Base-by-base conservation (phyloP, 2,888 invertebrate genomes). In the Dolichomitus sp. region DNA sequence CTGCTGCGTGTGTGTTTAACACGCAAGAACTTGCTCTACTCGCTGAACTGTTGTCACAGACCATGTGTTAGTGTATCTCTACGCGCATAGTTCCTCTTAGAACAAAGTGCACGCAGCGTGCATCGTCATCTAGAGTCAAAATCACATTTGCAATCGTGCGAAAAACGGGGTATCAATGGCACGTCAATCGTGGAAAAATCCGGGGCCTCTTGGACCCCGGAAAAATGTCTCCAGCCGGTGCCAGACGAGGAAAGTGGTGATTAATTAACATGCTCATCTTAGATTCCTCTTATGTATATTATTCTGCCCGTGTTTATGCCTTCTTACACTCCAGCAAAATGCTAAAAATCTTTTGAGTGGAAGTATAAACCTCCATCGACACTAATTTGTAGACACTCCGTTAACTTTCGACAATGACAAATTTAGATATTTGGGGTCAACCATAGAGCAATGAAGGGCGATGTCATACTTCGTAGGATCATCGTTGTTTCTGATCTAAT, bases 1-100 rank as follows among this genome's bases (percentile, higher is more conserved):
- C 68, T 70, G 65, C 66, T 45, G 68, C 17, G 45, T 19, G 45
- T 72, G 33, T 52, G 48, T 54, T 54, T 37, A 6, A 54, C 54
- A 27, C 54, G 27, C 9, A 27, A 54, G 12, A 27, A 33, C 7
- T 59, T 52, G 69, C 19, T 30, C 33, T 37, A 52, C 33, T 37
- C 19, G 33, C 14, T 50, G 6, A 37, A 59, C 59, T 59, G n/a
- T 37, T 17, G 27, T 54, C 12, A 48, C n/a, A 14, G 0, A 14
- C 37, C 37, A 37, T 37, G 37, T 37, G 42, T 14, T 14, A 1
- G n/a, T 17, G n/a, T 6, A 48, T 48, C 4, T 48, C 4, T 48
- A 48, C 17, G 48, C 48, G 48, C 48, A 48, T 48, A 48, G n/a
- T 17, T 48, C 48, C 17, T 48, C 17, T 6, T 48, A 48, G 17